Conservation (phyloP, 1,140 invertebrate species). For the Anastrepha ludens region DNA sequence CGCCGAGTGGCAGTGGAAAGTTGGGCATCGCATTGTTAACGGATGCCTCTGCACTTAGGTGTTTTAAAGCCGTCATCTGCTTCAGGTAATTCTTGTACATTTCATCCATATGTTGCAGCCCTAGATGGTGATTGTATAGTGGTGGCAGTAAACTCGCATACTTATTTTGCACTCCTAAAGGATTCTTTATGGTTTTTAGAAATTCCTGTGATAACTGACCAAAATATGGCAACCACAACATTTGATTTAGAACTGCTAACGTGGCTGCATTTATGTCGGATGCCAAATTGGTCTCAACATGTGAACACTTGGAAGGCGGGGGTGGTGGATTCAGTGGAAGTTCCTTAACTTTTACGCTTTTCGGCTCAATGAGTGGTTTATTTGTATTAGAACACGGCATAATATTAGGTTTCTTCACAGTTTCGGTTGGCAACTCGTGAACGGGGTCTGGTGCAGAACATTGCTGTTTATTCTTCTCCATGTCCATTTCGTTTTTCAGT, state of each 20-base stretch:
- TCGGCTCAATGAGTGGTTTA: neutral
- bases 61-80: conserved; percentile 60
- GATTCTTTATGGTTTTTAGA: conserved; percentile 75
- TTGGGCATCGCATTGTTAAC: conserved; percentile 63
- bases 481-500: conserved; percentile 76
- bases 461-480: conserved; percentile 53
- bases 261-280: conserved; percentile 81
- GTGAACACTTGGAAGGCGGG: conserved; percentile 69
- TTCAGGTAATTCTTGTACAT: conserved; percentile 69
- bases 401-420: neutral
- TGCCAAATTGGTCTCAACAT: conserved; percentile 75
- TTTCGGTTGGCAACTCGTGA: neutral
- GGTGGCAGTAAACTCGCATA: conserved; percentile 63
- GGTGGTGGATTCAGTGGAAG: neutral
- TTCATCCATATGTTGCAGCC: conserved; percentile 68
- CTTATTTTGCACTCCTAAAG: conserved; percentile 67
- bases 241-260: conserved; percentile 80
- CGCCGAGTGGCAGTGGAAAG: conserved; percentile 60
- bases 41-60: conserved; percentile 65
- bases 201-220: conserved; percentile 79
- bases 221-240: conserved; percentile 82
- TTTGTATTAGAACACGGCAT: conserved; percentile 14
- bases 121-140: conserved; percentile 66
- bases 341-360: conserved; percentile 26
- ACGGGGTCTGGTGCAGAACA: neutral